phyloP scores from a whole-genome alignment of 1,140 invertebrate genomes.

The Tetranychus urticae region DNA sequence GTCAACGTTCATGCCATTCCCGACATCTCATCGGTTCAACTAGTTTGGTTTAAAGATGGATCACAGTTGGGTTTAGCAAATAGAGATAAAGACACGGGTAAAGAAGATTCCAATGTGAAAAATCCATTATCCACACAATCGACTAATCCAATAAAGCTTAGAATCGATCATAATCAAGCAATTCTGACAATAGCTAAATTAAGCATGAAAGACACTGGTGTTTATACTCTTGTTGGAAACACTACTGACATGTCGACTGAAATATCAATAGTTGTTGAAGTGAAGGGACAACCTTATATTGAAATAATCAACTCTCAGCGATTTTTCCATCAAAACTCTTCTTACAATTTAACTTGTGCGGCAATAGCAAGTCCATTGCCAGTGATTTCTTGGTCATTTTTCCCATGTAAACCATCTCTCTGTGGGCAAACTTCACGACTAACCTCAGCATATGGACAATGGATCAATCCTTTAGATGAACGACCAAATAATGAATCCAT shows the following conservation, averaged over 20 bases:
- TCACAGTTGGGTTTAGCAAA: not conserved
- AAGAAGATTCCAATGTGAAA: not conserved
- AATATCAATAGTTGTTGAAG: slow-evolving; percentile 5
- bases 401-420: slow-evolving; percentile 3
- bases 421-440: not conserved
- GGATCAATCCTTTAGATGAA: not conserved
- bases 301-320: not conserved
- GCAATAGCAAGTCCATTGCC: slow-evolving; percentile 7
- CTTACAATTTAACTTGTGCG: slow-evolving; percentile 7
- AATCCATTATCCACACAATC: not conserved
- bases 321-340: slow-evolving; percentile 1
- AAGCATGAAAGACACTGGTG: slow-evolving; percentile 5
- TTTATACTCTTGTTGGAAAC: slow-evolving; percentile 5
- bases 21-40: slow-evolving; percentile 2
- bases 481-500: not conserved
- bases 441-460: not conserved
- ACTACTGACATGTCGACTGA: slow-evolving; percentile 4
- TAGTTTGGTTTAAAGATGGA: slow-evolving; percentile 11
- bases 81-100: not conserved
- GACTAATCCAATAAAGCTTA: not conserved
- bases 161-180: not conserved
- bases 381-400: slow-evolving; percentile 7
- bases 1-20: slow-evolving; percentile 6
- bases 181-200: not conserved
- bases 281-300: slow-evolving; percentile 7